phyloP scores from a whole-genome alignment of 2,113 vertebrate species.

The Macquaria australasica region DNA sequence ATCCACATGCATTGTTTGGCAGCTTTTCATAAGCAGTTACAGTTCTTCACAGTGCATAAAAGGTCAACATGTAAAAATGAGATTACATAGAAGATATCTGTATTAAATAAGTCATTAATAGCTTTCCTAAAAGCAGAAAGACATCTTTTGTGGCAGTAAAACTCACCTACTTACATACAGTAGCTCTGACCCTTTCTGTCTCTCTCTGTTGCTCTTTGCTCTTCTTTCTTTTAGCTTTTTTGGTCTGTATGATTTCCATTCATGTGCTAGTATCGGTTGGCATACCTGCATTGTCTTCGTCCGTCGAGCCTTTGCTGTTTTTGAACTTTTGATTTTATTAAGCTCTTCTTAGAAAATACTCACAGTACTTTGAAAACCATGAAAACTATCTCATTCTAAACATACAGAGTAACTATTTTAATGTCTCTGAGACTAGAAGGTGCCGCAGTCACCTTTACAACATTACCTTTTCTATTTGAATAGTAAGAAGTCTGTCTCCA shows the following conservation, averaged over 20 bases:
- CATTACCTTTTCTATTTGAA: neutral
- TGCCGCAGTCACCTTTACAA: neutral
- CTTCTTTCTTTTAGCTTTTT: neutral
- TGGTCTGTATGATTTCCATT: constrained; percentile 1
- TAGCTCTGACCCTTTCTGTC: neutral
- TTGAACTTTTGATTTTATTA: neutral
- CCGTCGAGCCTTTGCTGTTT: neutral
- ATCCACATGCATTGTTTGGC: neutral
- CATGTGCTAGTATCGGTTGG: neutral
- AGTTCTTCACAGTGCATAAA: neutral
- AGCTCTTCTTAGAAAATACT: neutral
- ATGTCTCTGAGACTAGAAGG: neutral
- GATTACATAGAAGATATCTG: neutral
- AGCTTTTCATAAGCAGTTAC: neutral
- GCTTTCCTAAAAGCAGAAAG: neutral
- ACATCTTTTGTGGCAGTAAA: neutral
- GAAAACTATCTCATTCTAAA: neutral
- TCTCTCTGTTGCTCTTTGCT: neutral
- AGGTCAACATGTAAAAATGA: neutral
- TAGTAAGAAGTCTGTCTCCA: neutral
- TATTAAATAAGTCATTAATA: neutral
- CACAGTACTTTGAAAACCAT: neutral
- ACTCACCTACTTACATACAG: neutral
- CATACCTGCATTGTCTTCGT: neutral
- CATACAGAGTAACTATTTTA: neutral